Percentiles rank a stretch among this genome's conserved stretches.
These are phyloP conservation scores for Barnardius zonarius DNA, from an alignment of 2,113 vertebrate genomes.

Conservation along the genomic window DNA sequence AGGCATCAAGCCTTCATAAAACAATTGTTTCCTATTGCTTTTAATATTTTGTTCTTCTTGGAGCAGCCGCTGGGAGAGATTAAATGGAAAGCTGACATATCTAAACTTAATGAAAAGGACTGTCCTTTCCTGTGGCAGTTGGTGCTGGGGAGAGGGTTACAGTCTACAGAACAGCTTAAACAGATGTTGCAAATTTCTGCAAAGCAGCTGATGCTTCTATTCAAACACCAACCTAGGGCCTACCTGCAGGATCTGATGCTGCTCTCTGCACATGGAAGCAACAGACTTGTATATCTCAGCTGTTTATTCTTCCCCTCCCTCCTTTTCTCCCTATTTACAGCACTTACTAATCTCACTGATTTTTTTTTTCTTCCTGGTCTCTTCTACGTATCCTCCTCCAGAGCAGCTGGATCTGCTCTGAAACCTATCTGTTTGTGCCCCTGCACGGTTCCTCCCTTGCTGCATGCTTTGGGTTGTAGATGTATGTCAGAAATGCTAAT, in stretches of 20 bases:
- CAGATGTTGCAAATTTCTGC: background rate
- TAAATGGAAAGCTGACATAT: background rate
- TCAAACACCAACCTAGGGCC: background rate
- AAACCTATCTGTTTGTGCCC: background rate
- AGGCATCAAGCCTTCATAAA: background rate
- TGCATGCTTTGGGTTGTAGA: background rate
- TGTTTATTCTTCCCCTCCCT: background rate
- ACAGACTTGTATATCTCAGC: background rate
- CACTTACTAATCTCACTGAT: background rate
- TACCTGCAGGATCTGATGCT: background rate
- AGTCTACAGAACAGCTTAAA: background rate
- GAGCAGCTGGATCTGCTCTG: background rate
- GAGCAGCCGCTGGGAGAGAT: background rate
- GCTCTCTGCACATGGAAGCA: background rate
- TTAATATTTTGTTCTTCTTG: background rate
- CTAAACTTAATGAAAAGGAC: background rate
- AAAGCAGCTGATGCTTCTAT: background rate
- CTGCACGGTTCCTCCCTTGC: background rate
- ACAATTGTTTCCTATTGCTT: background rate
- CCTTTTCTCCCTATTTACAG: background rate
- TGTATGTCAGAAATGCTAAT: accelerated
- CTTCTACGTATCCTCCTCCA: background rate
- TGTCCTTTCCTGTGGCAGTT: background rate
- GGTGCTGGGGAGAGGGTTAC: background rate
- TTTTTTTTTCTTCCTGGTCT: background rate